Percentiles rank a stretch among this genome's conserved stretches.
Evolutionary conservation across 2,888 invertebrate genomes (phyloP).

Genomic region (Macrophya alboannulata): DNA sequence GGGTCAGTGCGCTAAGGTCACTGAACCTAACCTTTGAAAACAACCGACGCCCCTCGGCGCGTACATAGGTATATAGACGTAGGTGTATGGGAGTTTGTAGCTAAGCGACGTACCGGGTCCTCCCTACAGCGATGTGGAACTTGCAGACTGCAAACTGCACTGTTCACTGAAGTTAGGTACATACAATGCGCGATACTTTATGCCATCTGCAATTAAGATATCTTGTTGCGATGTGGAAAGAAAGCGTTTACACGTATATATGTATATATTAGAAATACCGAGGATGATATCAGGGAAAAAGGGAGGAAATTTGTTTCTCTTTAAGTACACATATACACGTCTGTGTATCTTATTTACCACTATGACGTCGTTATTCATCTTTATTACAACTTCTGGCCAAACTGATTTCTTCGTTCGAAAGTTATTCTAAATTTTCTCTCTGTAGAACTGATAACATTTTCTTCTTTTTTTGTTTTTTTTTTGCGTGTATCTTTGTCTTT

Average conservation of each 20-base stretch:
- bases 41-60: constrained; percentile 40
- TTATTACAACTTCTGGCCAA: too few species aligned
- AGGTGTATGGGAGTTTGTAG: background rate
- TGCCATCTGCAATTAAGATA: background rate
- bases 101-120: constrained; percentile 5
- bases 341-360: too few species aligned
- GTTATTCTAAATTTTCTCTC: too few species aligned
- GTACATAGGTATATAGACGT: background rate
- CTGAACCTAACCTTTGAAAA: constrained; percentile 52
- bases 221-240: background rate
- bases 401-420: too few species aligned
- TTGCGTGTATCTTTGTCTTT: too few species aligned
- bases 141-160: background rate
- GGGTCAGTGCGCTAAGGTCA: constrained; percentile 55
- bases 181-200: background rate
- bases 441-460: background rate
- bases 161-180: background rate
- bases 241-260: background rate
- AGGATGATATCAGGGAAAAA: background rate
- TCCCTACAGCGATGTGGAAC: background rate
- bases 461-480: background rate
- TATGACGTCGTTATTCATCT: too few species aligned
- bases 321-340: too few species aligned
- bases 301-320: too few species aligned
- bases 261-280: background rate